Evolutionary conservation across 2,797 vertebrate genomes (phyloP).

Genomic region (Erethizon dorsatum): DNA sequence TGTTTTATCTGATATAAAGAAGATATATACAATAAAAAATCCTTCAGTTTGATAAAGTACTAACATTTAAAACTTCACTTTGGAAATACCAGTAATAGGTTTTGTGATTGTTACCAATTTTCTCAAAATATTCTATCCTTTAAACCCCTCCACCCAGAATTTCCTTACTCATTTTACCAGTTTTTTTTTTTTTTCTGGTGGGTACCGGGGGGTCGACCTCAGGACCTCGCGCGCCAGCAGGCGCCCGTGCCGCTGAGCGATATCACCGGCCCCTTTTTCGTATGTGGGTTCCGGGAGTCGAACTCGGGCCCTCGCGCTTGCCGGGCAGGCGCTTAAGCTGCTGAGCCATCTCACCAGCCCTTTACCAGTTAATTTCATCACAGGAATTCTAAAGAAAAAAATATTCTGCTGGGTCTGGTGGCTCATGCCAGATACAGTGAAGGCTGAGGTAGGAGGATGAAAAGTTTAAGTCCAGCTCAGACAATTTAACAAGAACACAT

Average conservation of each 20-base stretch:
- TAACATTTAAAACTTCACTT: not conserved
- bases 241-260: too few relatives aligned
- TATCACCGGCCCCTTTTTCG: too few relatives aligned
- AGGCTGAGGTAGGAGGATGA: not conserved
- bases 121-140: conserved; percentile 40
- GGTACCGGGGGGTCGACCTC: too few relatives aligned
- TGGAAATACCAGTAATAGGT: not conserved
- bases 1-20: not conserved
- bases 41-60: not conserved
- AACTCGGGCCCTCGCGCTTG: too few relatives aligned
- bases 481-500: not conserved
- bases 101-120: not conserved
- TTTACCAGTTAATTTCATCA: conserved; percentile 15
- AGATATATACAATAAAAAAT: conserved; percentile 11
- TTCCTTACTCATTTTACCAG: not conserved
- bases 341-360: too few relatives aligned
- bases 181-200: too few relatives aligned
- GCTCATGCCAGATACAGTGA: not conserved
- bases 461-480: not conserved
- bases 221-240: too few relatives aligned
- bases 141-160: not conserved
- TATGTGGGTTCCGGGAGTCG: too few relatives aligned
- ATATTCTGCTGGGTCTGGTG: not conserved
- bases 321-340: too few relatives aligned
- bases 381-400: conserved; percentile 19